Conservation (phyloP, 2,888 invertebrate species). For the Acleris emargana region DNA sequence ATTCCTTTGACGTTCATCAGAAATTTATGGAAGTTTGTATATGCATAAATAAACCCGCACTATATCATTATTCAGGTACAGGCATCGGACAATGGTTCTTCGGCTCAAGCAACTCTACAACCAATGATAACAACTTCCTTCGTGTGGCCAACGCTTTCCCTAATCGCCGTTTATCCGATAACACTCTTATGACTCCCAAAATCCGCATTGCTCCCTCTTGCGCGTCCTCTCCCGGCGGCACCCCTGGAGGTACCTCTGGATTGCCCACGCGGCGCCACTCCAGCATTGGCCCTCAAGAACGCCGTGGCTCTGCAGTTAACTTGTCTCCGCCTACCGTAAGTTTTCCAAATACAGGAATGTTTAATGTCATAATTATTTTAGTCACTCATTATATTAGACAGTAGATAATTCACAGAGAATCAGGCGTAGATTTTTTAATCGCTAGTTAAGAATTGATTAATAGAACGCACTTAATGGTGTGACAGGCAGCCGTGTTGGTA, state of each 20-base stretch:
- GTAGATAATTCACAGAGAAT: conserved; percentile 22
- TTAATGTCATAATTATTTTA: conserved; percentile 19
- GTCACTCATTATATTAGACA: conserved; percentile 24
- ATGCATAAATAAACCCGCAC: too few species aligned
- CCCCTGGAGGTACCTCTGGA: conserved; percentile 88
- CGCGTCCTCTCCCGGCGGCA: conserved; percentile 91
- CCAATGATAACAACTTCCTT: conserved; percentile 91
- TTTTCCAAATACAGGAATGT: conserved; percentile 45
- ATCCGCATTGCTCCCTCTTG: conserved; percentile 95
- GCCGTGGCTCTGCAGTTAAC: conserved; percentile 92
- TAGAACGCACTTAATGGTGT: conserved; percentile 13
- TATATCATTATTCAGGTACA: conserved; percentile 51
- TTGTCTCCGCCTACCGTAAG: conserved; percentile 95
- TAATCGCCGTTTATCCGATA: conserved; percentile 94
- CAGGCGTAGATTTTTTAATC: conserved; percentile 16
- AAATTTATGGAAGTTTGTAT: too few species aligned
- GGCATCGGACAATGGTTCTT: conserved; percentile 92
- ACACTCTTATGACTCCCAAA: conserved; percentile 95
- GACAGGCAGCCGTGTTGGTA: conserved; percentile 13
- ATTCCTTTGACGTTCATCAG: too few species aligned
- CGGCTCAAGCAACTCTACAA: conserved; percentile 92
- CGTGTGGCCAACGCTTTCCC: conserved; percentile 92
- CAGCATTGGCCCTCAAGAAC: conserved; percentile 95
- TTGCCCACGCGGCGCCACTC: conserved; percentile 94
- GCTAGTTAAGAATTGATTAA: conserved; percentile 7